Conservation (phyloP, 1,140 invertebrate genomes). For the Anadara kagoshimensis region DNA sequence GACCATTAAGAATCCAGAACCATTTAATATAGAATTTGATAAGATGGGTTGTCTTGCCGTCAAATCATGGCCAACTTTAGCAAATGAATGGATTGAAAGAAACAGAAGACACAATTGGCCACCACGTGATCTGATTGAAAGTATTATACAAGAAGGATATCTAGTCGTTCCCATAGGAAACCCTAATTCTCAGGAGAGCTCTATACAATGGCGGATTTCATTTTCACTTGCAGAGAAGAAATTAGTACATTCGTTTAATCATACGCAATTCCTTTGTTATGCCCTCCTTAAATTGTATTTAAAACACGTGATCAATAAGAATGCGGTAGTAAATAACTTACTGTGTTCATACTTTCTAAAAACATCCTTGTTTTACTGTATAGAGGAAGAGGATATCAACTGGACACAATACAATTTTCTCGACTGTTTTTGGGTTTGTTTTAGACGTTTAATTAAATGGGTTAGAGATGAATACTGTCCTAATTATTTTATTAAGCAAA, state of each 20-base stretch:
- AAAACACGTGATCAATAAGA: neutral
- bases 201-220: constrained; percentile 4
- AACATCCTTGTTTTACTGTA: neutral
- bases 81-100: neutral
- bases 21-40: neutral
- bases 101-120: neutral
- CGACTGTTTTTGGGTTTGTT: constrained; percentile 19
- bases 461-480: constrained; percentile 14
- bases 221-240: constrained; percentile 8
- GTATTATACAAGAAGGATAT: neutral
- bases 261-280: constrained; percentile 5
- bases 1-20: too few relatives aligned
- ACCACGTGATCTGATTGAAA: neutral
- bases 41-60: neutral
- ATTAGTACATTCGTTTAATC: neutral
- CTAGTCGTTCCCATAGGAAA: neutral
- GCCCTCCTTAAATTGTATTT: constrained; percentile 1
- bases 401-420: constrained; percentile 20
- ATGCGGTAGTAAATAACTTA: neutral
- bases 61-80: neutral
- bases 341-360: constrained; percentile 18
- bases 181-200: too few relatives aligned
- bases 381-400: neutral
- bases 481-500: constrained; percentile 28
- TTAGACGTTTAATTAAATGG: constrained; percentile 15